Evolutionary conservation across 2,888 invertebrate species (phyloP), one percentile per base, ranked within the genome.

Genomic region (Drosophila kokeensis): DNA sequence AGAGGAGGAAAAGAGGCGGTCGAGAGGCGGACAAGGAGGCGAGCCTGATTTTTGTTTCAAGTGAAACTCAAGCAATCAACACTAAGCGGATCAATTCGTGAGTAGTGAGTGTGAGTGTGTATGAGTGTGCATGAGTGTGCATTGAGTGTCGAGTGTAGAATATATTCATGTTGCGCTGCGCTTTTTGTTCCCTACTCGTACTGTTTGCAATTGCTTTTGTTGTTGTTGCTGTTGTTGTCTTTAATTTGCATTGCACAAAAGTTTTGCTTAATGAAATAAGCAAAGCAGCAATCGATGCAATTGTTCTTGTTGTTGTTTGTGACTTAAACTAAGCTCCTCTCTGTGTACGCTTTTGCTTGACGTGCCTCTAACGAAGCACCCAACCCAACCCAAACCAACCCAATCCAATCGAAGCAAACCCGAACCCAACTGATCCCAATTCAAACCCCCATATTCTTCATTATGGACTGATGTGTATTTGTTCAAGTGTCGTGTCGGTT

Each of bases 401-500:
- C 38, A 8, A 2, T 11, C 21, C 38, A 45, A 24, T 24, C 45
- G 15, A 15, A 15, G 21, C 21, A 32, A 24, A 34, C 18, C 21
- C 15, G 24, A 45, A 21, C 45, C 18, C 29, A 21, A 21, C 21
- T 45, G 45, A 45, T 10, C 24, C 7, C 48, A 42, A 57, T 69
- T 18, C 32, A 64, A 58, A 58, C 63, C 27, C 52, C 58, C 38
- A 40, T 42, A 60, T 29, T 48, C n/a, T 54, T 65, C 48, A 74
- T 63, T 71, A 76, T 63, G 70, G 62, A 57, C 81, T 76, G 68
- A 72, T 78, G 80, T 73, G 78, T 83, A 82, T 85, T 85, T 87
- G 78, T 76, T 85, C 85, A 85, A 87, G 85, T 87, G 85, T 87
- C 83, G 85, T 85, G 76, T 85, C 68, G 85, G 82, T 86, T 87